Evolutionary conservation across 2,888 invertebrate genomes (phyloP).

Genomic region (Calameuta filiformis): DNA sequence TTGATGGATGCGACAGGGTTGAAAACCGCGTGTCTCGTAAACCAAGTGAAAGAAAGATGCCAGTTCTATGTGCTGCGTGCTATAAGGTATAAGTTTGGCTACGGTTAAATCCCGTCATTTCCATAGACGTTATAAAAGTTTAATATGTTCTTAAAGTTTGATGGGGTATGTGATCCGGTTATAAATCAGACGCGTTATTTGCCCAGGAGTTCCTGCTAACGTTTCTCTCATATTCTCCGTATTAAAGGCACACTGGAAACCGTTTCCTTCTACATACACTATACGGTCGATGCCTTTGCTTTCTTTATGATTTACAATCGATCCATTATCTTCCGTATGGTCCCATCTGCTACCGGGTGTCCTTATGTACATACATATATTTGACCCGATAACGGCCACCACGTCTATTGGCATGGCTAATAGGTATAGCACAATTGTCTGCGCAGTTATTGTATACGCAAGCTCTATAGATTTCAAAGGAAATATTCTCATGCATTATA

Average conservation of each 20-base stretch:
- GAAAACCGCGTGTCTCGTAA: slow-evolving; percentile 5
- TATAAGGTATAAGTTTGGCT: background rate
- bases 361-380: background rate
- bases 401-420: background rate
- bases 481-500: background rate
- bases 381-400: background rate
- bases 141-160: slow-evolving; percentile 54
- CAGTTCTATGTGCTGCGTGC: background rate
- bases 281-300: background rate
- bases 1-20: slow-evolving; percentile 10
- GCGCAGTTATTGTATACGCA: background rate
- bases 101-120: slow-evolving; percentile 35
- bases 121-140: slow-evolving; percentile 51
- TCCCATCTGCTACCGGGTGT: background rate
- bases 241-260: background rate
- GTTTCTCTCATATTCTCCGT: background rate
- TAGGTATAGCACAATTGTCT: background rate
- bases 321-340: background rate
- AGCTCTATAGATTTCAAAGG: background rate
- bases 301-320: background rate
- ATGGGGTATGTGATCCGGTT: slow-evolving; percentile 54
- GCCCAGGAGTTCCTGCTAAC: slow-evolving; percentile 13
- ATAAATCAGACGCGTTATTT: slow-evolving; percentile 54
- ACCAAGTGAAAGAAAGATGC: background rate
- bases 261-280: background rate